Base-by-base conservation (phyloP, 1,140 invertebrate genomes). In the Vollenhovia emeryi region DNA sequence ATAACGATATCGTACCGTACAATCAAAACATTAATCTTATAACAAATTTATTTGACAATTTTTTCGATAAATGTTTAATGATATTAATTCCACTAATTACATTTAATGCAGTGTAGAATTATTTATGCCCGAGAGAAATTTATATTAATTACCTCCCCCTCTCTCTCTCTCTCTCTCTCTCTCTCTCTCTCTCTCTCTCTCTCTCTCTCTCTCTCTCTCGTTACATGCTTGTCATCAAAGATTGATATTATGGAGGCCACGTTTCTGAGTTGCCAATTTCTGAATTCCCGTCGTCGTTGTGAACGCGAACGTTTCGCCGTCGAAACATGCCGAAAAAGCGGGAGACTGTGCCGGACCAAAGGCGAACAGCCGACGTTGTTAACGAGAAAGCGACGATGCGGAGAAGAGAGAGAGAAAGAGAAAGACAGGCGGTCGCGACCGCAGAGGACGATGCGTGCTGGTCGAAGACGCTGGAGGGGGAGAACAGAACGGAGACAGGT, bases 381-480 rank as follows among this genome's bases (percentile, higher is more conserved):
- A 89, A 89, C 87, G 88, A 89, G 85, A 89, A 89, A 89, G 88
- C 85, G 88, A 75, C 74, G 68, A 62, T 24, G 71, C 57, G 57
- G 73, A 18, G 82, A 66, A 43, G 24, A 43, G 73, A 43, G 55
- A 84, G 60, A 66, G 59, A 82, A 66, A 90, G 57, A 79, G 84
- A 69, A 66, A 90, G 57, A 79, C 80, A 69, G 71, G 83, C 57
- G 40, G 55, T 40, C 50, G 64, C 21, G 69, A 55, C 75, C 68
- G 36, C 59, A 89, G 84, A 89, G 73, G 69, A 83, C 59, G 57
- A 84, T 15, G 64, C 73, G 74, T 45, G 69, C 50, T 82, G 21
- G 43, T 55, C n/a, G 69, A 73, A 30, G 68, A 62, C 27, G 50
- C 62, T 52, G 71, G 82, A 80, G 85, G 87, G 84, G 64, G 85